Base-by-base conservation (phyloP, 30 jellyfish, hydroid and myxozoan genomes). In the Hydra vulgaris region DNA sequence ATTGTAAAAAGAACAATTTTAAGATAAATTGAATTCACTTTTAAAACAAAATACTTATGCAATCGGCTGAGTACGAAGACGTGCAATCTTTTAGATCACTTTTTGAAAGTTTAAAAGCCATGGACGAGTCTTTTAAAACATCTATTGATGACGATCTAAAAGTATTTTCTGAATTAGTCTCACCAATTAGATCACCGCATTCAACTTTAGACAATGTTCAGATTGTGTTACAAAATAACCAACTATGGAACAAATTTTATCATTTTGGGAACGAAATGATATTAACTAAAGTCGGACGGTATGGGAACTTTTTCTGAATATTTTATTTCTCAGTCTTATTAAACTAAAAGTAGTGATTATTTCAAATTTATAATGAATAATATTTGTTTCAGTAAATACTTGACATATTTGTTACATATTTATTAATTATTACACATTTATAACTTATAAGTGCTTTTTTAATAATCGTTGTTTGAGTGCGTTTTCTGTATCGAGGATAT, bases 201-300 rank as follows among this genome's bases (percentile, higher is more conserved):
- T 52, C 69, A 15, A 19, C 85, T 5, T 23, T 78, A 3, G 85
- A 52, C 7, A 53, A 54, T 56, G 78, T 77, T 8, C 79, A 56
- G 18, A 80, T 78, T 23, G 66, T 76, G 80, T 53, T 78, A 77
- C 79, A 78, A 17, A 76, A 78, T 23, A 76, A 53, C 27, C 66
- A 40, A 0, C 66, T 80, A n/a, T 80, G 87, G 87, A 66, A 71
- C 61, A 26, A 82, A 22, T 80, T 80, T 25, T n/a, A 71, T 66
- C 52, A 23, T 25, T 80, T 40, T 7, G 87, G 87, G 8, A 80
- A 80, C 55, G 87, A 80, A 25, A 80, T 80, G 87, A 80, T 80
- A 22, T 23, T 80, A 68, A 80, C 87, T 7, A 80, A 80, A 22
- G 55, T 70, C 71, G 87, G 87, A 66, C 71, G 87, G 87, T 80